Evolutionary conservation across 2,797 vertebrate genomes (phyloP).

Genomic region (Stomatorhinus walkeri): DNA sequence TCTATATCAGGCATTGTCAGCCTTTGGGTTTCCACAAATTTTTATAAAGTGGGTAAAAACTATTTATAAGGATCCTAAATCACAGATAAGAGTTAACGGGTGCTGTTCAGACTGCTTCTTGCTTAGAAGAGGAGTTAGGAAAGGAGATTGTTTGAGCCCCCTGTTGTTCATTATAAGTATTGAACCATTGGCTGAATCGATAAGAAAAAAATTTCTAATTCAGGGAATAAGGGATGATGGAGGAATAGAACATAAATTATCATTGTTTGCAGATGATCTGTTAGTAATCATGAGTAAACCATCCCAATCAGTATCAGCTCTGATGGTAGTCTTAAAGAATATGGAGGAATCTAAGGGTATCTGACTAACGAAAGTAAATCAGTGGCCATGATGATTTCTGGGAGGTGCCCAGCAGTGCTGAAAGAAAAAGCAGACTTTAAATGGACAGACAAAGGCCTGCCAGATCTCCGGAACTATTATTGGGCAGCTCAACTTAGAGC

Average conservation of each 20-base stretch:
- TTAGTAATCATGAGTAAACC: not conserved
- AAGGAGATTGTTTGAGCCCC: not conserved
- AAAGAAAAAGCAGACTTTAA: too few species aligned
- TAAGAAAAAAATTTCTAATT: not conserved
- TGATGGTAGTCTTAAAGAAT: not conserved
- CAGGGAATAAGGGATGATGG: not conserved
- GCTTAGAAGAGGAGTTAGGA: not conserved
- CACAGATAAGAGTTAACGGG: not conserved
- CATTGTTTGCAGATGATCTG: not conserved
- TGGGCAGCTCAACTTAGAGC: not conserved
- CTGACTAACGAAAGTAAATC: not conserved
- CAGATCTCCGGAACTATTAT: not conserved
- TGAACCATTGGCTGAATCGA: not conserved
- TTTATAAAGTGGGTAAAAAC: not conserved
- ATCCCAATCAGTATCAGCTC: not conserved
- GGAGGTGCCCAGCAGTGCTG: too few species aligned
- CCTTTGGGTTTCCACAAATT: not conserved
- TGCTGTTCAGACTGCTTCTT: not conserved
- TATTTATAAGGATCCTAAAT: not conserved
- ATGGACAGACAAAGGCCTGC: not conserved
- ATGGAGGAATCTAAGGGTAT: not conserved
- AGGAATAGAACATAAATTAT: not conserved
- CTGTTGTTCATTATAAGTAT: not conserved
- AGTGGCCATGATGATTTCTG: not conserved
- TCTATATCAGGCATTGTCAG: too few species aligned